Conservation (phyloP, 2,797 vertebrate genomes). For the Enteromius anoplus region DNA sequence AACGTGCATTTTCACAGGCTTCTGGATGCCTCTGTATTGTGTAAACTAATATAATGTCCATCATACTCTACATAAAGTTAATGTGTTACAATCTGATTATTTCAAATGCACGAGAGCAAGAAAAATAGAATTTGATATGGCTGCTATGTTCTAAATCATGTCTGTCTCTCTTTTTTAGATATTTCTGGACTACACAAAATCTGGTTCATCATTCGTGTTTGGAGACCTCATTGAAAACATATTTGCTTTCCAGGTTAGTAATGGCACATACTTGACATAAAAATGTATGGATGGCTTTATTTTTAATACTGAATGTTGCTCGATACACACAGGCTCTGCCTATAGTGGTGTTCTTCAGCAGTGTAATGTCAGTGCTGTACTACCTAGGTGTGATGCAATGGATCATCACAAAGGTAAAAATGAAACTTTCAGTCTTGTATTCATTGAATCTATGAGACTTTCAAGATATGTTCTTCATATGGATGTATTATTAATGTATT, state of each 20-base stretch:
- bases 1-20: not conserved
- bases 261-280: not conserved
- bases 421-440: not conserved
- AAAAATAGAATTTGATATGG: not conserved
- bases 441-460: not conserved
- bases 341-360: constrained; percentile 96
- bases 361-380: constrained; percentile 94
- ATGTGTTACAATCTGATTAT: constrained; percentile 18
- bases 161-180: constrained; percentile 70
- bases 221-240: constrained; percentile 78
- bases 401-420: constrained; percentile 91
- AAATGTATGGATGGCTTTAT: not conserved
- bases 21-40: not conserved
- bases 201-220: constrained; percentile 90
- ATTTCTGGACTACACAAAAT: constrained; percentile 88
- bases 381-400: constrained; percentile 92
- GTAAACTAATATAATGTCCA: not conserved
- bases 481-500: constrained; percentile 27
- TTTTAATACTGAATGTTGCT: not conserved
- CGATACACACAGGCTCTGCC: constrained; percentile 81
- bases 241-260: constrained; percentile 95
- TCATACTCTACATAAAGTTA: constrained; percentile 12
- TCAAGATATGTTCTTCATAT: constrained; percentile 10
- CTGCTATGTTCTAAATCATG: not conserved
- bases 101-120: not conserved